phyloP scores from a whole-genome alignment of 2,797 vertebrate species.

The Micropoecilia bifurca region DNA sequence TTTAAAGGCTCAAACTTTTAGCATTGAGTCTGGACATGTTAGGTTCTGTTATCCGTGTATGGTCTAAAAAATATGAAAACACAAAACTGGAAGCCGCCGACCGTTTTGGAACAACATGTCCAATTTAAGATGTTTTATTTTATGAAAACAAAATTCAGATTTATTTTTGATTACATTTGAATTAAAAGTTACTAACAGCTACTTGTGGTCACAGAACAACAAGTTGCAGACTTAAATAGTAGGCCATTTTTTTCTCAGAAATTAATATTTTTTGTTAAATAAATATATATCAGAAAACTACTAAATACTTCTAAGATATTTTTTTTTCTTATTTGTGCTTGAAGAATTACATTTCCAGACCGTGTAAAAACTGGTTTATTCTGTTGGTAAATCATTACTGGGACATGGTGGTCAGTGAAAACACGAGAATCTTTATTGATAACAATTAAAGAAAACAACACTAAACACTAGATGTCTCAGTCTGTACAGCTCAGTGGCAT shows the following conservation, averaged over 20 bases:
- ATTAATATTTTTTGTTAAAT: not conserved
- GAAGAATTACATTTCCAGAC: not conserved
- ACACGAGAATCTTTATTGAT: slow-evolving; percentile 13
- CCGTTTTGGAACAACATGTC: not conserved
- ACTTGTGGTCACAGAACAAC: not conserved
- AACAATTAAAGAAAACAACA: slow-evolving; percentile 2
- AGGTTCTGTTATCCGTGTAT: not conserved
- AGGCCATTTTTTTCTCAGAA: not conserved
- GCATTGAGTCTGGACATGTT: not conserved
- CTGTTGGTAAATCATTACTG: slow-evolving; percentile 16
- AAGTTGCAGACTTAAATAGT: not conserved
- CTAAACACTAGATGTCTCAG: not conserved
- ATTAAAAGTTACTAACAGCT: not conserved
- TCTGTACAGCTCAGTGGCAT: not conserved
- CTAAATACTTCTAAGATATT: not conserved
- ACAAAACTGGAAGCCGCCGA: not conserved
- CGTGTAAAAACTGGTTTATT: not conserved
- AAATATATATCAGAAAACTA: not conserved
- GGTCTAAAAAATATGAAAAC: not conserved
- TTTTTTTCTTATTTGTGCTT: not conserved
- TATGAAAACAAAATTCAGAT: not conserved
- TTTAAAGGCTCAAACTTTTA: not conserved
- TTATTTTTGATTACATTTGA: not conserved
- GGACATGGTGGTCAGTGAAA: slow-evolving; percentile 12
- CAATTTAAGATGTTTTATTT: not conserved